Conservation (phyloP, 1,140 invertebrate species). For the Pachyrhynchus sulphureomaculatus region DNA sequence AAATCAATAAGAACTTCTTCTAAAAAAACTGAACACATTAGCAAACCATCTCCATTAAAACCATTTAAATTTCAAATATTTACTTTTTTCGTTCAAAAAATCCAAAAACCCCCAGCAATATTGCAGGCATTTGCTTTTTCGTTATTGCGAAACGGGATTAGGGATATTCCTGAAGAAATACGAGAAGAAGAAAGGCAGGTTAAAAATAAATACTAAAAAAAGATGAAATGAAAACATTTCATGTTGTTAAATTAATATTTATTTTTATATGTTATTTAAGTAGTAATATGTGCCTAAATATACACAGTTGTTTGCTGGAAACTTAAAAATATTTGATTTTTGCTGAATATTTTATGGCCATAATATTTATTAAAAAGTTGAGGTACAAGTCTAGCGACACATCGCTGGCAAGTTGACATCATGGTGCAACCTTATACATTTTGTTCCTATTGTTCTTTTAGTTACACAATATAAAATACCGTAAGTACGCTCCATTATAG, state of each 20-base stretch:
- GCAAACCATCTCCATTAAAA: slow-evolving; percentile 1
- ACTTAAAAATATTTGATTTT: too few species aligned
- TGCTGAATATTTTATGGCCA: too few species aligned
- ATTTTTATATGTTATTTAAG: not conserved
- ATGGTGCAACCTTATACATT: too few species aligned
- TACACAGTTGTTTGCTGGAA: too few species aligned
- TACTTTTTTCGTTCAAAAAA: slow-evolving; percentile 1
- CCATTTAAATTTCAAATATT: slow-evolving; percentile 27
- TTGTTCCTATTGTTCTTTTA: too few species aligned
- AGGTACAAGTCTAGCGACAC: too few species aligned
- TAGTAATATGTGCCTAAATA: too few species aligned
- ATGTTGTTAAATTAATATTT: slow-evolving; percentile 1
- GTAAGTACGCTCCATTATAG: too few species aligned
- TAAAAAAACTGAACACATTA: not conserved
- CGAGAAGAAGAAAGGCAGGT: not conserved
- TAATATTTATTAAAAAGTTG: too few species aligned
- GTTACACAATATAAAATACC: too few species aligned
- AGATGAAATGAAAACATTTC: not conserved
- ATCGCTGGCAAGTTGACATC: too few species aligned
- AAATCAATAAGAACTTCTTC: not conserved
- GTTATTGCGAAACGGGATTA: slow-evolving; percentile 18
- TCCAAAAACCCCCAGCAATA: not conserved
- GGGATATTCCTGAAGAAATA: not conserved
- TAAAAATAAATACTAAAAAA: not conserved
- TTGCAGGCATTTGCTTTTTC: slow-evolving; percentile 12